Base-by-base conservation (phyloP, 2,888 invertebrate genomes). In the Augiades crinisus region DNA sequence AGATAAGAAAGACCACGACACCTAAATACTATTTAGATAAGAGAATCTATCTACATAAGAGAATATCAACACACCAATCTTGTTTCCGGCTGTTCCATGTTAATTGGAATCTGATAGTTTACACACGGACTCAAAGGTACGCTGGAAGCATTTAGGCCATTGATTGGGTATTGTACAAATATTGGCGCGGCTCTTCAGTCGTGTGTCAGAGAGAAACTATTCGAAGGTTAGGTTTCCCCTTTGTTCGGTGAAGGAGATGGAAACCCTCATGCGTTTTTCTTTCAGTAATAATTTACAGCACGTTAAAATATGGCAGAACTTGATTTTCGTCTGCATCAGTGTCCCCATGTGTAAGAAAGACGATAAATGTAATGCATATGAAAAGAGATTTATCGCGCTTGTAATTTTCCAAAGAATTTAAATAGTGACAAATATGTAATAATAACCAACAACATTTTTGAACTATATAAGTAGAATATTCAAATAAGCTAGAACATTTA, bases 101-200 rank as follows among this genome's bases (percentile, higher is more conserved):
- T 34, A 34, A 34, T 34, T 34, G 34, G 8, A 37, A 19, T 37
- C 36, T n/a, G 36, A 37, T 19, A 13, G 34, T 34, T 34, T 34
- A 16, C 14, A 16, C 34, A 16, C 2, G 34, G 14, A 5, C 13
- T 34, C 34, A 34, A 34, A 34, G 34, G n/a, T n/a, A n/a, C n/a
- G 27, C 27, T 27, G n/a, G 27, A 10, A 27, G 27, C 27, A n/a
- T 2, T 24, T 27, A 27, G 10, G 27, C 27, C 27, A 10, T 27
- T 27, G 27, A 27, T 27, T 27, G 27, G 27, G n/a, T 27, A 3
- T 27, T 27, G 27, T 27, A 3, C 10, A 27, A 27, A 27, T 27
- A 27, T 27, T 31, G 12, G 13, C 27, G 4, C 3, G 10, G n/a
- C 27, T 27, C 27, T 27, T 27, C 27, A 27, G 3, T 27, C 27